A percentile compares a stretch with the other conserved stretches of the same genome.
Conservation (phyloP, 2,888 invertebrate species). For the Phaedon cochleariae region DNA sequence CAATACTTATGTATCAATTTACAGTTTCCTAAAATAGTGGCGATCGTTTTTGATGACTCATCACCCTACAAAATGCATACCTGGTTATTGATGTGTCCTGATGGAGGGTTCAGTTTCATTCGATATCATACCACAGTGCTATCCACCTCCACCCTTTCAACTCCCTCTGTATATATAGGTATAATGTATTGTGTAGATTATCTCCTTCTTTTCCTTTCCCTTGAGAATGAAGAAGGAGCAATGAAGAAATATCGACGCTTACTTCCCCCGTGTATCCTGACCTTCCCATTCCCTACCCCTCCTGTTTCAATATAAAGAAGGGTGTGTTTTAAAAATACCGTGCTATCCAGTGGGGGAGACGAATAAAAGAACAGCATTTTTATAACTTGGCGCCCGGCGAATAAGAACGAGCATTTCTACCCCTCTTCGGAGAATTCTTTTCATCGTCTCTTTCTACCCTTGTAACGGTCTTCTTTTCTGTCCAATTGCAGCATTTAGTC, state of each 20-base stretch:
- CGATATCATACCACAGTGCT: too few species aligned
- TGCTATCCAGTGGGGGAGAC: slow-evolving; percentile 40
- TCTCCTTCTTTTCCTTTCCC: background rate
- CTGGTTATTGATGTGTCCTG: too few species aligned
- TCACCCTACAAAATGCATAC: too few species aligned
- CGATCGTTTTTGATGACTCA: too few species aligned
- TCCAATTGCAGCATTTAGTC: slow-evolving; percentile 43
- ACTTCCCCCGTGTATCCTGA: slow-evolving; percentile 9
- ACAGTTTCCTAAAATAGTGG: too few species aligned
- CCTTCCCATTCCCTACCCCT: slow-evolving; percentile 30
- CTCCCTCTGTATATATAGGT: too few species aligned
- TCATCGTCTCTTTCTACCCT: slow-evolving; percentile 43
- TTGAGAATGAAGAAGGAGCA: slow-evolving; percentile 25
- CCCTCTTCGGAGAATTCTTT: slow-evolving; percentile 44
- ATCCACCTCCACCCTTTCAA: too few species aligned
- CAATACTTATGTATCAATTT: too few species aligned
- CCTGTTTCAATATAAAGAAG: slow-evolving; percentile 37
- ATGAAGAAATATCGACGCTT: slow-evolving; percentile 27
- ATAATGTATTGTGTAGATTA: background rate
- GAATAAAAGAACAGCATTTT: slow-evolving; percentile 49
- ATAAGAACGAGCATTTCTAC: slow-evolving; percentile 49
- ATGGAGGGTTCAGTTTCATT: too few species aligned
- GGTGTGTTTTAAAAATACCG: slow-evolving; percentile 51
- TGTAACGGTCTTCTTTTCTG: slow-evolving; percentile 45
- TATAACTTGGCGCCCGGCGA: slow-evolving; percentile 47